phyloP scores from a whole-genome alignment of 2,888 invertebrate species.

The Leucoptera coffeella region DNA sequence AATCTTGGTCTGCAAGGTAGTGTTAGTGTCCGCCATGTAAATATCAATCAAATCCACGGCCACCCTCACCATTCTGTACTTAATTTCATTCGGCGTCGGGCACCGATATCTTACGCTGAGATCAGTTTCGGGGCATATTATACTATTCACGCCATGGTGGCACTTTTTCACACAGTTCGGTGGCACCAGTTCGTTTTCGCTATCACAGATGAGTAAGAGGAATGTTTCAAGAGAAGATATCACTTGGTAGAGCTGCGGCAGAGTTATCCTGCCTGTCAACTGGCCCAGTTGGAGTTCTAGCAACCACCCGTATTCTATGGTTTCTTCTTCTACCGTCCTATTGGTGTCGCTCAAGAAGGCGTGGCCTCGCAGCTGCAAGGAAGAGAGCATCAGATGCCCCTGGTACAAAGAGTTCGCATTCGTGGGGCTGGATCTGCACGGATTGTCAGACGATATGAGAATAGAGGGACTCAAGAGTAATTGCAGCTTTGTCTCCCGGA shows the following conservation, averaged over 20 bases:
- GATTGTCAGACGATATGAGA: slow-evolving; percentile 69
- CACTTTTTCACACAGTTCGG: slow-evolving; percentile 75
- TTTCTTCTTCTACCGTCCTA: slow-evolving; percentile 84
- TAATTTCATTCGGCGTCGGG: slow-evolving; percentile 77
- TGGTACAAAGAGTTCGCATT: slow-evolving; percentile 58
- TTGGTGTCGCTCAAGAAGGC: slow-evolving; percentile 95
- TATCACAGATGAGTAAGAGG: slow-evolving; percentile 74
- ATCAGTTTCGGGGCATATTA: slow-evolving; percentile 64
- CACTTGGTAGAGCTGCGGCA: slow-evolving; percentile 84
- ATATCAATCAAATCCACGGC: slow-evolving; percentile 86
- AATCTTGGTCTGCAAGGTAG: slow-evolving; percentile 82
- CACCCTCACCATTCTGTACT: slow-evolving; percentile 88
- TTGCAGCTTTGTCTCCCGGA: slow-evolving; percentile 87
- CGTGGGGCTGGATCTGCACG: slow-evolving; percentile 55
- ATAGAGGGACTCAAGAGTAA: slow-evolving; percentile 84
- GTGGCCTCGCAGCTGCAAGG: slow-evolving; percentile 86
- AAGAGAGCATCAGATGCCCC: slow-evolving; percentile 80
- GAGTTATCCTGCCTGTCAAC: slow-evolving; percentile 82
- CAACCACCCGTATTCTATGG: slow-evolving; percentile 96
- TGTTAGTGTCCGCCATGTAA: slow-evolving; percentile 83
- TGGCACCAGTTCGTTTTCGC: slow-evolving; percentile 83
- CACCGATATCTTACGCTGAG: slow-evolving; percentile 66
- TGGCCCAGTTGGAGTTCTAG: slow-evolving; percentile 93
- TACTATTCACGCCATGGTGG: slow-evolving; percentile 68
- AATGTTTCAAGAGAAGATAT: slow-evolving; percentile 86